Base-by-base conservation (phyloP, 2,113 vertebrate species). In the Alligator mississippiensis region DNA sequence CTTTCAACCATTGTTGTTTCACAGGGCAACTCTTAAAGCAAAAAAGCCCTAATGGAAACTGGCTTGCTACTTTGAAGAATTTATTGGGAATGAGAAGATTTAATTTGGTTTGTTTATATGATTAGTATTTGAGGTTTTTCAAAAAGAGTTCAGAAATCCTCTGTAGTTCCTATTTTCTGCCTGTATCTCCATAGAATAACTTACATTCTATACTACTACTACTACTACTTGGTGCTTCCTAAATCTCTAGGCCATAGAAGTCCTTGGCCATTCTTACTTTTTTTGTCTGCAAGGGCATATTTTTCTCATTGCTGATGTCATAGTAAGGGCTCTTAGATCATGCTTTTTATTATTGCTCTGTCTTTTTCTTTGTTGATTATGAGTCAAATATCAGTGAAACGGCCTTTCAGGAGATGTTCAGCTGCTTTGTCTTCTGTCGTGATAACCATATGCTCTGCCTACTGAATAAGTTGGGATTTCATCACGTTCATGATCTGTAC, bases 1-100 rank as follows among this genome's bases (percentile, higher is more conserved):
- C 75, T 96, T 89, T 85, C 60, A 84, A 91, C 9, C 92, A 85
- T 87, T 93, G 64, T 5, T 8, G 30, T 84, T 93, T 94, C 90
- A 89, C 5, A 60, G 13, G 62, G 15, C 4, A 94, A 90, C 58
- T 87, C 19, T 84, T 82, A 38, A 5, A 87, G 57, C 17, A 79
- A 84, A 84, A 30, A 89, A 55, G 3, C 0, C 8, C 2, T 88
- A 76, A 28, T 87, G n/a, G 84, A 96, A 92, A 21, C 3, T 77
- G 68, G 13, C 64, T 14, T 85, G n/a, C 10, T 34, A 72, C 4
- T 88, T 82, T 4, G 5, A 95, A 90, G 28, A 88, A 84, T 1
- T 87, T 82, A 55, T 66, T 54, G 47, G 28, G 34, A 84, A 27
- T 84, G 58, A 74, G 47, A 18, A 28, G 60, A 87, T 11, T 22